Conservation (phyloP, 2,113 vertebrate genomes). For the Ancistrus triradiatus region DNA sequence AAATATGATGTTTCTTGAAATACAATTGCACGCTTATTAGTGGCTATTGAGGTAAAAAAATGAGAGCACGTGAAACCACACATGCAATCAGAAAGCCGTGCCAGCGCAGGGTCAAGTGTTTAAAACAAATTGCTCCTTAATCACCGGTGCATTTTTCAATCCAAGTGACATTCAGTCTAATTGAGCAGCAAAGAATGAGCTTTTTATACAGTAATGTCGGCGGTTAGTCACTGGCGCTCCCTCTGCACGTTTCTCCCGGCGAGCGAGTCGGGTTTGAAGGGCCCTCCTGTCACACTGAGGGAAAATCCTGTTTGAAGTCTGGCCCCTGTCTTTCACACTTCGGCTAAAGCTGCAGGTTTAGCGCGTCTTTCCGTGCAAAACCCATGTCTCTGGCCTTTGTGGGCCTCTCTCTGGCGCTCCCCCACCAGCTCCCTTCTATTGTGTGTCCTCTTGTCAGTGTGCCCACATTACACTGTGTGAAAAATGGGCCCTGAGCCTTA, state of each 20-base stretch:
- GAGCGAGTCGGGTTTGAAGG: conserved; percentile 11
- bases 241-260: conserved; percentile 1
- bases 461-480: conserved; percentile 63
- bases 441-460: conserved; percentile 66
- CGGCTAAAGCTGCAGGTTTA: conserved; percentile 75
- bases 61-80: too few species aligned
- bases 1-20: too few species aligned
- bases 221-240: neutral
- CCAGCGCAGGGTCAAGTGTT: conserved; percentile 3
- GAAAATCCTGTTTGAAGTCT: conserved; percentile 77
- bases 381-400: conserved; percentile 74
- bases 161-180: neutral
- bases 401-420: conserved; percentile 61
- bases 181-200: neutral
- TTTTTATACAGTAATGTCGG: conserved; percentile 17
- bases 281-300: conserved; percentile 68
- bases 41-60: too few species aligned
- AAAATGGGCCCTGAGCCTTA: conserved; percentile 63
- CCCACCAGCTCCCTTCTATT: conserved; percentile 69
- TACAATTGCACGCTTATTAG: too few species aligned
- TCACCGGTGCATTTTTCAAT: too few species aligned
- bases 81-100: too few species aligned
- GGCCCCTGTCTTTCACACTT: conserved; percentile 75
- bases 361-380: conserved; percentile 73
- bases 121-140: neutral